Evolutionary conservation across 2,113 vertebrate genomes (phyloP), one percentile per base, ranked within the genome.

Genomic region (Hirundichthys speculiger): DNA sequence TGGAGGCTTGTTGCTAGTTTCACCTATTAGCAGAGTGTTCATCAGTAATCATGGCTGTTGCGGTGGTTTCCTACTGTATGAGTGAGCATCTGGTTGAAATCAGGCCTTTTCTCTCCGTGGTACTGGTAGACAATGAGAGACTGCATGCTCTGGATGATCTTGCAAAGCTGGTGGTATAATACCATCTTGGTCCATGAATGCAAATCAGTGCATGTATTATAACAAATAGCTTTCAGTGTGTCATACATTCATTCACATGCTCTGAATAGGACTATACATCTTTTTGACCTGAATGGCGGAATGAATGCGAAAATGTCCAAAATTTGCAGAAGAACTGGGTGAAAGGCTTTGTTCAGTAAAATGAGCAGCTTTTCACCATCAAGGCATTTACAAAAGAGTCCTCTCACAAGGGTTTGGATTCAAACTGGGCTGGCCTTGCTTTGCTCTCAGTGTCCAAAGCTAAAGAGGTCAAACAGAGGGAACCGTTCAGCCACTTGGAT

Each of bases 341-440:
- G 59, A 72, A 65, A 64, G 39, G 21, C 66, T 73, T 65, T 51
- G 42, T 64, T 76, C 46, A 22, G 70, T 21, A 51, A 72, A 76
- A 72, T 54, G 59, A 64, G 2, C 66, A 50, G 54, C 56, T 80
- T 79, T 86, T 69, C 58, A 68, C 63, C 69, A 72, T 75, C 43
- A 50, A 70, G 74, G 58, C 53, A 15, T 64, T 75, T 60, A 88
- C 74, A 85, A 84, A 82, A 75, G 77, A 87, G 67, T 73, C 69
- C 67, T 84, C 80, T 84, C 64, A 71, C 69, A 61, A 38, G 55
- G 19, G 59, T 68, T 72, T 15, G 41, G 60, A 85, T 82, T 80
- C 73, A 82, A 73, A 86, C 82, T 45, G 70, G 75, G 73, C 19
- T 14, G 57, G 64, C 61, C 58, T 48, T 12, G 41, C 67, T 65